These are phyloP conservation scores for Cherax destructor DNA, from an alignment of 1,140 invertebrate species.

Conservation along the genomic window DNA sequence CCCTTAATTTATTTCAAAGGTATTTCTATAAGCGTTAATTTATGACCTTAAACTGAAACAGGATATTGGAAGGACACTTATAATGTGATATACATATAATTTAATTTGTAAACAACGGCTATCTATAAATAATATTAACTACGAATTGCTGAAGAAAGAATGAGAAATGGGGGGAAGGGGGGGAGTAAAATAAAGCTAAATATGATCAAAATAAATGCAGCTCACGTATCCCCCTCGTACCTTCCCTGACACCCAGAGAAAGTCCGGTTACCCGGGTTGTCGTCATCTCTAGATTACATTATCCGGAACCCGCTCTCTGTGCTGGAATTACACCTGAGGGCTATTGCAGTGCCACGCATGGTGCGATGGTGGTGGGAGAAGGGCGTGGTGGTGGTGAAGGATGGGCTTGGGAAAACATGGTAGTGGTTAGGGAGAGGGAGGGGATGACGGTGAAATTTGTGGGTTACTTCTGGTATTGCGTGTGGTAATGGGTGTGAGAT, in stretches of 20 bases:
- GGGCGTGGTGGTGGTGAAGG: background rate
- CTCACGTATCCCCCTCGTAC: background rate
- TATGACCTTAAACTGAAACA: no score
- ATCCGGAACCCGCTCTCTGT: background rate
- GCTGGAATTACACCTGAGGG: background rate
- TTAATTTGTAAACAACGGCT: no score
- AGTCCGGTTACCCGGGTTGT: background rate
- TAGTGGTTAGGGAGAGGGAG: constrained; percentile 11
- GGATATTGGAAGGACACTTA: no score
- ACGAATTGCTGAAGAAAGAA: background rate
- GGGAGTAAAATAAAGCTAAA: background rate
- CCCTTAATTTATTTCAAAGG: no score
- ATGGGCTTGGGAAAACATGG: background rate
- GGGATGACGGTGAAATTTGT: background rate
- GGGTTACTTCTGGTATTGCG: no score
- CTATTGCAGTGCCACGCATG: background rate
- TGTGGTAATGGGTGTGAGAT: no score
- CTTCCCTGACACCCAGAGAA: background rate
- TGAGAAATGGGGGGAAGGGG: background rate
- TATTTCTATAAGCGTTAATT: no score
- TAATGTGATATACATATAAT: no score
- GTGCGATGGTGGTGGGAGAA: background rate
- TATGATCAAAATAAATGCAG: background rate
- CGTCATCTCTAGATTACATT: background rate
- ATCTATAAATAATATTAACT: no score